phyloP scores from a whole-genome alignment of 1,140 invertebrate species.

The Heterodera schachtii region DNA sequence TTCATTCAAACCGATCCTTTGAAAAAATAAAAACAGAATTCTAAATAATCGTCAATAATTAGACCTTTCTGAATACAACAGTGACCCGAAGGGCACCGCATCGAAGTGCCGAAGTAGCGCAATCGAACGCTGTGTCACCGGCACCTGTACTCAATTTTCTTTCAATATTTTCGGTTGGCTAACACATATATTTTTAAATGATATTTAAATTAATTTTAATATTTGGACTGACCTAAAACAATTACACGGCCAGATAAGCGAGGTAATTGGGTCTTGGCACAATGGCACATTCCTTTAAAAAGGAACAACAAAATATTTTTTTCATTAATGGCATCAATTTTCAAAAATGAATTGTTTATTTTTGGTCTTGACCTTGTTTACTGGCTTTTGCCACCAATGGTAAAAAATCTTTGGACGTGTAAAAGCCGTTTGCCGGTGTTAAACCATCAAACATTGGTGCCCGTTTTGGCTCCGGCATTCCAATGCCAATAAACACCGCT shows the following conservation, averaged over 20 bases:
- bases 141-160: conserved; percentile 74
- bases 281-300: conserved; percentile 77
- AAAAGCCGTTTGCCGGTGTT: conserved; percentile 82
- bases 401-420: conserved; percentile 90
- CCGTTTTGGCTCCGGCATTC: conserved; percentile 84
- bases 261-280: conserved; percentile 76
- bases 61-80: conserved; percentile 85
- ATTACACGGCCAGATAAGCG: conserved; percentile 82
- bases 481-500: conserved; percentile 89
- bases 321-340: no score
- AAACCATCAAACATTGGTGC: conserved; percentile 80
- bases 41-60: not conserved
- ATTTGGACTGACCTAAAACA: conserved; percentile 71
- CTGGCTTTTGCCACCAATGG: conserved; percentile 83
- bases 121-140: conserved; percentile 97
- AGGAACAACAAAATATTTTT: not conserved
- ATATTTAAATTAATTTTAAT: not conserved
- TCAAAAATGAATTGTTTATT: no score
- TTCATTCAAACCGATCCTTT: no score
- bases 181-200: no score
- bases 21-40: not conserved
- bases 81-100: conserved; percentile 90
- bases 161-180: not conserved
- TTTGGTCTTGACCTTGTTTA: conserved; percentile 75
- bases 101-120: conserved; percentile 90